A percentile compares a stretch with the other conserved stretches of the same genome.
phyloP scores from a whole-genome alignment of 2,888 invertebrate species.

The Parascotia fuliginaria region DNA sequence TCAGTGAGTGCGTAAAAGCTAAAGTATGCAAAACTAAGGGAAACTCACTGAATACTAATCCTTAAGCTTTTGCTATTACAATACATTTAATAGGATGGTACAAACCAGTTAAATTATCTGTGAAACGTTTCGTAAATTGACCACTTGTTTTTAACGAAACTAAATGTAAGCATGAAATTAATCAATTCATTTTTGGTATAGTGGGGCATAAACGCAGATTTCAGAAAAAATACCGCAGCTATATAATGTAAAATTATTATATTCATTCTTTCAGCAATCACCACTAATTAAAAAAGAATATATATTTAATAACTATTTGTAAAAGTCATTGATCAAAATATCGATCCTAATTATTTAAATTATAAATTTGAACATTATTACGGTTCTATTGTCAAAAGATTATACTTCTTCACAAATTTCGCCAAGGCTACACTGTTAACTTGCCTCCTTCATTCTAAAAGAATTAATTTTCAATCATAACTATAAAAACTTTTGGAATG shows the following conservation, averaged over 20 bases:
- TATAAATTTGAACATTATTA: too few relatives aligned
- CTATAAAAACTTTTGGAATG: too few relatives aligned
- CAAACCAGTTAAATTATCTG: constrained; percentile 62
- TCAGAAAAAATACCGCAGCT: constrained; percentile 5
- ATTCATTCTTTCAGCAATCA: background rate
- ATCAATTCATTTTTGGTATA: constrained; percentile 47
- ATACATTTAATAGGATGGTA: constrained; percentile 44
- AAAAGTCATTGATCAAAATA: too few relatives aligned
- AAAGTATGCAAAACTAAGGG: too few relatives aligned
- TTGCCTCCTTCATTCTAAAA: too few relatives aligned
- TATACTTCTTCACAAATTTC: too few relatives aligned
- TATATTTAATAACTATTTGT: too few relatives aligned
- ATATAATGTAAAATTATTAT: constrained; percentile 1
- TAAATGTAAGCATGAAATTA: constrained; percentile 57
- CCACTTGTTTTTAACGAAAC: constrained; percentile 52
- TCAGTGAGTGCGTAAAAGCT: constrained; percentile 17
- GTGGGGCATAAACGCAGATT: constrained; percentile 11
- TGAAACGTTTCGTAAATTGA: constrained; percentile 59
- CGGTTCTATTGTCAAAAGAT: too few relatives aligned
- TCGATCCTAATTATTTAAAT: too few relatives aligned
- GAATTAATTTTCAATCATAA: too few relatives aligned
- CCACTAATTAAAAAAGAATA: too few relatives aligned
- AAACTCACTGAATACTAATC: constrained; percentile 35
- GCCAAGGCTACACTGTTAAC: too few relatives aligned
- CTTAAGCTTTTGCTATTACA: constrained; percentile 36